These are phyloP conservation scores for Threskiornis aethiopicus DNA, from an alignment of 2,797 vertebrate genomes.

Conservation along the genomic window DNA sequence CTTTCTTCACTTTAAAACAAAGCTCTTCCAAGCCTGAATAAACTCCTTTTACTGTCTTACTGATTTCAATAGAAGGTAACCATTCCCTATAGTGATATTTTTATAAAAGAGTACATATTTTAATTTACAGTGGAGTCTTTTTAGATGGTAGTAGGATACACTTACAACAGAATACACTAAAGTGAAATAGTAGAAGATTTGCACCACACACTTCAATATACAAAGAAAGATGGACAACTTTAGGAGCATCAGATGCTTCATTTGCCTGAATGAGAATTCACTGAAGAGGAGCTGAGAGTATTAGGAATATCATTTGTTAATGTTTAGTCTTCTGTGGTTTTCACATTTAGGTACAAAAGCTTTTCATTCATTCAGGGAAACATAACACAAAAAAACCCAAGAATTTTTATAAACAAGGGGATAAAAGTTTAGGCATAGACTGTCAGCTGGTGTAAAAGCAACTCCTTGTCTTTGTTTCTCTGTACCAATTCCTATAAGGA, in stretches of 20 bases:
- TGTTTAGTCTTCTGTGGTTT: background rate
- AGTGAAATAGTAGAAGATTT: background rate
- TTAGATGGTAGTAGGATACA: background rate
- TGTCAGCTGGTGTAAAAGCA: background rate
- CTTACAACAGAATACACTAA: background rate
- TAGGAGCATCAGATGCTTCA: background rate
- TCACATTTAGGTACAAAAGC: background rate
- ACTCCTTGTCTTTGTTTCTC: background rate
- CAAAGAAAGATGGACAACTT: background rate
- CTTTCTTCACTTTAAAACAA: background rate
- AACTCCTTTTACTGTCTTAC: background rate
- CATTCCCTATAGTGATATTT: background rate
- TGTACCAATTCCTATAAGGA: rapidly evolving
- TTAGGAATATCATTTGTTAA: background rate
- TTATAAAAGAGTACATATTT: background rate
- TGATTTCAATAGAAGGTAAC: background rate
- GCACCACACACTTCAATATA: background rate
- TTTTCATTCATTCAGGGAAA: background rate
- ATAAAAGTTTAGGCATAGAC: background rate
- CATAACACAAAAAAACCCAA: background rate
- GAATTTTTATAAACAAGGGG: background rate
- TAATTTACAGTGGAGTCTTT: background rate
- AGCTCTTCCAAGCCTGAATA: background rate
- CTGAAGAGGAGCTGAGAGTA: background rate
- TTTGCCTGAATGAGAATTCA: background rate